These are phyloP conservation scores for Entelurus aequoreus DNA, from an alignment of 2,113 vertebrate species.

Conservation along the genomic window DNA sequence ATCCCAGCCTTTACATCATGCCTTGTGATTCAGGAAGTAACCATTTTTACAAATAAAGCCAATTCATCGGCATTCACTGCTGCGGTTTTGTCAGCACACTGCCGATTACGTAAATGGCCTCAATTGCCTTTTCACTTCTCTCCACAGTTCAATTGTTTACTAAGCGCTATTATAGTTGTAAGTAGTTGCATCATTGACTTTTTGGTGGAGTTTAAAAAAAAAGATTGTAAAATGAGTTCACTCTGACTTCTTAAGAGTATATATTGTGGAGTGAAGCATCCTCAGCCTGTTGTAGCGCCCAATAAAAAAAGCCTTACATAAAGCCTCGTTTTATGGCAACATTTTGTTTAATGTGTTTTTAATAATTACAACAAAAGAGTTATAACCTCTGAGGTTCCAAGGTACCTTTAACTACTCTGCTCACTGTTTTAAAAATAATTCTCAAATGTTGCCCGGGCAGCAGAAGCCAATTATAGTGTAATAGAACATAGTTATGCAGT, in stretches of 20 bases:
- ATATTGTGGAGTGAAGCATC: neutral
- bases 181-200: neutral
- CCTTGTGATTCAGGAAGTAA: too few relatives aligned
- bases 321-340: neutral
- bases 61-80: too few relatives aligned
- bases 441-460: conserved; percentile 8
- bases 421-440: conserved; percentile 9
- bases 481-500: conserved; percentile 1
- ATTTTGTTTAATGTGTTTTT: neutral
- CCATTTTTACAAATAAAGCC: too few relatives aligned
- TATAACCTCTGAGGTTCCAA: neutral
- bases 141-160: neutral
- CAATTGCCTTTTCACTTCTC: too few relatives aligned
- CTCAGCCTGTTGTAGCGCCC: neutral
- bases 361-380: neutral
- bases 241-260: neutral
- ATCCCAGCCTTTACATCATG: too few relatives aligned
- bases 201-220: too few relatives aligned
- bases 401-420: neutral
- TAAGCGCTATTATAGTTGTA: neutral
- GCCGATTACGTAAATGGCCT: too few relatives aligned
- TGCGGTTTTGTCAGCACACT: too few relatives aligned
- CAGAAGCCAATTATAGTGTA: conserved; percentile 1
- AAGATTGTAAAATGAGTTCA: neutral
- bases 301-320: neutral